A percentile compares a stretch with the other conserved stretches of the same genome.
phyloP scores from a whole-genome alignment of 2,113 vertebrate genomes.

The Bucco capensis region DNA sequence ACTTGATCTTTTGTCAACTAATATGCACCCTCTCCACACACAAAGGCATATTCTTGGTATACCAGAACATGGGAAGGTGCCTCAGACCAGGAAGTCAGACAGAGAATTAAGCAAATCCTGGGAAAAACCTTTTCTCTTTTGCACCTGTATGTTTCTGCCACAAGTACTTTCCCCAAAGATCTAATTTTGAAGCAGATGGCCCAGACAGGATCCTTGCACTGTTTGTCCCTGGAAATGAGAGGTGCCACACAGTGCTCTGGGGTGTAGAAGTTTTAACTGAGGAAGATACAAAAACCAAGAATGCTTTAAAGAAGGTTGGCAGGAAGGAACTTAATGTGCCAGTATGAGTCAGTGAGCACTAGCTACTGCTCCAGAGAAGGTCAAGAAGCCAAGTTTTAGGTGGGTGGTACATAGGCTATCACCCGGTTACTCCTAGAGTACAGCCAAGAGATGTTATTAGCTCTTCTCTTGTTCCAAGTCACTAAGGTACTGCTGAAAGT shows the following conservation, averaged over 20 bases:
- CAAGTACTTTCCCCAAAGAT: neutral
- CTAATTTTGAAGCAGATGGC: neutral
- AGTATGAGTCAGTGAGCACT: neutral
- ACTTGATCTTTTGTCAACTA: neutral
- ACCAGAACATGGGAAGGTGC: fast-evolving
- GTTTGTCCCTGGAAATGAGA: neutral
- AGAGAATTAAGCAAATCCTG: fast-evolving
- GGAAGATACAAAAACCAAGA: neutral
- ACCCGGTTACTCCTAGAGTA: neutral
- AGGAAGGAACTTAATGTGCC: neutral
- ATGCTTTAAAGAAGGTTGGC: neutral
- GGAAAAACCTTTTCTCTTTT: neutral
- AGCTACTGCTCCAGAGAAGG: neutral
- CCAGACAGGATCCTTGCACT: neutral
- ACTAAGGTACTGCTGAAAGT: neutral
- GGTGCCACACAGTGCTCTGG: neutral
- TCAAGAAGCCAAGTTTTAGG: neutral
- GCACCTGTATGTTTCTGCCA: neutral
- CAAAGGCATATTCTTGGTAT: neutral
- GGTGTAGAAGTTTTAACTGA: neutral
- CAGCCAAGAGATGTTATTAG: neutral
- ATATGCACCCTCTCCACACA: neutral
- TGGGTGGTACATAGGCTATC: fast-evolving
- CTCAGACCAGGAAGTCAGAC: neutral
- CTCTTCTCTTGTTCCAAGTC: neutral